phyloP scores from a whole-genome alignment of 2,797 vertebrate genomes.

The Crotalus adamanteus region DNA sequence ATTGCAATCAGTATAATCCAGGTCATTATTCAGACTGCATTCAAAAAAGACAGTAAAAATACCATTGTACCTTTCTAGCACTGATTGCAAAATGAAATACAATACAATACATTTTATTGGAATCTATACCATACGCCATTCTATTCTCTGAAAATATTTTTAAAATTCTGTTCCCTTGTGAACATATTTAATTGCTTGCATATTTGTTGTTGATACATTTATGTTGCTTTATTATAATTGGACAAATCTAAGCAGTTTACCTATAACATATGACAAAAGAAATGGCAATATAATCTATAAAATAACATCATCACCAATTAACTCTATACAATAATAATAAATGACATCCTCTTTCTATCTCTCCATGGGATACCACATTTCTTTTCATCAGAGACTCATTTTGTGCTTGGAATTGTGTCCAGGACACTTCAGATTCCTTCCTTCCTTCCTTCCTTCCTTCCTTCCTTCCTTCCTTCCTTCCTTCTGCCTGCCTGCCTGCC shows the following conservation, averaged over 20 bases:
- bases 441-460: neutral
- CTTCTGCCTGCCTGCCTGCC: neutral
- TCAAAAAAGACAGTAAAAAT: neutral
- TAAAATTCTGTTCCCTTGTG: neutral
- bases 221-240: neutral
- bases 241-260: neutral
- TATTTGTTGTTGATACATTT: neutral
- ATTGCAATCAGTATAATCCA: neutral
- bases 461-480: no score
- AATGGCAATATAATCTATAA: neutral
- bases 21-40: neutral
- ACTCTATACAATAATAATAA: neutral
- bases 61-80: neutral
- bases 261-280: neutral
- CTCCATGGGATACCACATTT: neutral
- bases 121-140: neutral
- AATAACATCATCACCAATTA: neutral
- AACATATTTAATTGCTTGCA: neutral
- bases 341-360: neutral
- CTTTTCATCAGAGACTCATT: neutral
- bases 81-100: neutral
- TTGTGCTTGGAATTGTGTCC: neutral
- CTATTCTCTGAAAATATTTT: neutral
- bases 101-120: neutral
- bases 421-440: neutral